Conservation (phyloP, 2,888 invertebrate species). For the Eretmocerus hayati region DNA sequence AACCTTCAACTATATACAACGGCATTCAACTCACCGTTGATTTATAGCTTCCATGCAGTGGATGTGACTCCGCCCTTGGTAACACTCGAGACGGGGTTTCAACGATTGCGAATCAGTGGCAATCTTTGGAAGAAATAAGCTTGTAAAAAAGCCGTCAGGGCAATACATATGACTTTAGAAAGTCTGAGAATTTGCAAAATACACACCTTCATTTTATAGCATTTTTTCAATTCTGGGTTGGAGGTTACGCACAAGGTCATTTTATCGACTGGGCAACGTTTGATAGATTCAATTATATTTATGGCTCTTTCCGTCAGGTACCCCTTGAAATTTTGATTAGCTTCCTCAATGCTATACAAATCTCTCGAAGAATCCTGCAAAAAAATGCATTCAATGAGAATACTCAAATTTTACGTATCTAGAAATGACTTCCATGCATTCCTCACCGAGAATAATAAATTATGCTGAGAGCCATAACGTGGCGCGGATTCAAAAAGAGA, state of each 20-base stretch:
- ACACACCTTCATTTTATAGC: conserved; percentile 78
- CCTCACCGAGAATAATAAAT: conserved; percentile 73
- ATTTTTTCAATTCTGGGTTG: conserved; percentile 82
- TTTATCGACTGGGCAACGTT: conserved; percentile 76
- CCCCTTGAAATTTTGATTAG: conserved; percentile 67
- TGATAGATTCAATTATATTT: conserved; percentile 64
- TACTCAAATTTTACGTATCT: conserved; percentile 2
- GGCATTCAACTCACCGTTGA: neutral
- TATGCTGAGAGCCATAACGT: conserved; percentile 61
- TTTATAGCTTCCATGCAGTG: conserved; percentile 72
- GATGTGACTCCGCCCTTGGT: conserved; percentile 75
- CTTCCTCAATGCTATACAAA: conserved; percentile 61
- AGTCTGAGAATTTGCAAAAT: neutral
- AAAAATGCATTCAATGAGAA: conserved; percentile 1
- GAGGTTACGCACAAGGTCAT: conserved; percentile 89
- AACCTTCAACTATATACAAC: no score
- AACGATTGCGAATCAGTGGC: conserved; percentile 80
- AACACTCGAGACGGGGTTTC: conserved; percentile 74
- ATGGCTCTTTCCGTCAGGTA: conserved; percentile 65
- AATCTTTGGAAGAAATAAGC: conserved; percentile 48
- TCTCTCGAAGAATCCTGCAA: conserved; percentile 65
- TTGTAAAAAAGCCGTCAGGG: conserved; percentile 9
- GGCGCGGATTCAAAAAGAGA: conserved; percentile 67
- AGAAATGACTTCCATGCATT: conserved; percentile 17
- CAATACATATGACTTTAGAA: neutral